These are phyloP conservation scores for Operophtera brumata DNA, from an alignment of 2,888 invertebrate species.

Conservation along the genomic window DNA sequence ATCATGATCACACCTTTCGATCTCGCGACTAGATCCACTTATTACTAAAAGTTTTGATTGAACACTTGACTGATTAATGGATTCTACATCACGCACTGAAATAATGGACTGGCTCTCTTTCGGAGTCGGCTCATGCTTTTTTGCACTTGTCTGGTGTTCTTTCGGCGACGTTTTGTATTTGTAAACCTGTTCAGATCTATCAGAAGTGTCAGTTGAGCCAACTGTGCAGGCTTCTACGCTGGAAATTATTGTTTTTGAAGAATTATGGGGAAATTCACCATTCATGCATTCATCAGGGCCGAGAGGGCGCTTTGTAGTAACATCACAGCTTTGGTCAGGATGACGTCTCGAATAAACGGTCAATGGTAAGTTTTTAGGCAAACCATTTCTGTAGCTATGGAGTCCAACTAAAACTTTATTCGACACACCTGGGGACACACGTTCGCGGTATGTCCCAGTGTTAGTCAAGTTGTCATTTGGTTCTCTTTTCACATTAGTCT, in stretches of 20 bases:
- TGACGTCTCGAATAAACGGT: conserved; percentile 4
- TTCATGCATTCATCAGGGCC: background rate
- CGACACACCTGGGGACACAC: background rate
- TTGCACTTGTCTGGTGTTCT: background rate
- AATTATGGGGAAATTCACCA: background rate
- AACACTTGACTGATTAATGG: background rate
- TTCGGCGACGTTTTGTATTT: background rate
- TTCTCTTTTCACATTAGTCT: background rate
- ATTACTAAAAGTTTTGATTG: background rate
- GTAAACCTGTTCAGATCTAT: background rate
- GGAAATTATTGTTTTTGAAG: background rate
- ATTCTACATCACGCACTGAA: conserved; percentile 1
- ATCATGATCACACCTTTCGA: background rate
- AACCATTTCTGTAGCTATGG: background rate
- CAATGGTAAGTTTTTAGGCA: background rate
- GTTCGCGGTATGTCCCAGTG: background rate
- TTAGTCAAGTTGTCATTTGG: background rate
- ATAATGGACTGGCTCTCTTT: background rate
- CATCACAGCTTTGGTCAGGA: background rate
- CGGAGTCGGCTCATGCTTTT: background rate
- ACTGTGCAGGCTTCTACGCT: background rate
- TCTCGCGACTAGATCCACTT: background rate
- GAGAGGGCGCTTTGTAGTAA: background rate
- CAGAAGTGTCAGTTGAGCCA: background rate
- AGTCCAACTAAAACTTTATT: background rate